These are phyloP conservation scores for Halichoeres trimaculatus DNA, from an alignment of 2,113 vertebrate genomes.

Conservation along the genomic window DNA sequence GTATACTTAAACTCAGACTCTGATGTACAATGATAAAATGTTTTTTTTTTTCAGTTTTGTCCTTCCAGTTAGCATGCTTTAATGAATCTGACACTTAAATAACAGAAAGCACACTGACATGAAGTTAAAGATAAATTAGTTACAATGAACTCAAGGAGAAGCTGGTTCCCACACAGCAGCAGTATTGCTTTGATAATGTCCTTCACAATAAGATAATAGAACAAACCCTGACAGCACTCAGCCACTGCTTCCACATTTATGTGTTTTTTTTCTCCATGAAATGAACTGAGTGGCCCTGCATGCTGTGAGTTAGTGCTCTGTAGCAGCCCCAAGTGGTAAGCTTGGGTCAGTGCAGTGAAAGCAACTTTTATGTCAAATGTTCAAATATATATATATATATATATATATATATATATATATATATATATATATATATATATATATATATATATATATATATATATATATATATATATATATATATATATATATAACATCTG, in stretches of 20 bases:
- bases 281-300: not conserved
- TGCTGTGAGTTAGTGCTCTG: slow-evolving; percentile 20
- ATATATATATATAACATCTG: too few species aligned
- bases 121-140: not conserved
- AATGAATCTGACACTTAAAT: not conserved
- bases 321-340: slow-evolving; percentile 62
- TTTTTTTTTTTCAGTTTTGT: too few species aligned
- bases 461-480: too few species aligned
- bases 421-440: too few species aligned
- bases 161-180: not conserved
- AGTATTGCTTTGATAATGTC: slow-evolving; percentile 1
- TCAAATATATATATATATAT: too few species aligned
- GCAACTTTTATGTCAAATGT: not conserved
- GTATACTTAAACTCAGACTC: too few species aligned
- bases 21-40: too few species aligned
- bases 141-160: not conserved
- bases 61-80: too few species aligned
- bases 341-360: slow-evolving; percentile 20
- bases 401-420: too few species aligned
- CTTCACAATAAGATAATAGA: slow-evolving; percentile 1
- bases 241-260: too few species aligned
- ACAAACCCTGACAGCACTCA: not conserved
- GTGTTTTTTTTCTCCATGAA: not conserved
- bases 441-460: too few species aligned
- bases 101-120: not conserved